Conservation (phyloP, 1,140 invertebrate species). For the Argopecten irradians region DNA sequence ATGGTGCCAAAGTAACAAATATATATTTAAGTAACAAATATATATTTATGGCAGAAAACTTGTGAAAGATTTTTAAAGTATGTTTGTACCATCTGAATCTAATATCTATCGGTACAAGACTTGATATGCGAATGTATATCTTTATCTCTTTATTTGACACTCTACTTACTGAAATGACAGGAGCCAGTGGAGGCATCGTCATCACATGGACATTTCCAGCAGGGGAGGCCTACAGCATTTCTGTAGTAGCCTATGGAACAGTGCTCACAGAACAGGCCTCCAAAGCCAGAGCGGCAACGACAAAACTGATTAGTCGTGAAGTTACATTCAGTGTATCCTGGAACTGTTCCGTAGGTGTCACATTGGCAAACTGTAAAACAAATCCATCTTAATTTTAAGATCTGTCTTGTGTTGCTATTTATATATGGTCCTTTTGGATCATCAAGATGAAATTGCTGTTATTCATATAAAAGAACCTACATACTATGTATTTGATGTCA, state of each 20-base stretch:
- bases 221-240: slow-evolving; percentile 54
- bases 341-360: not conserved
- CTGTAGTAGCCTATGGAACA: slow-evolving; percentile 62
- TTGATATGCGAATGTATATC: too few species aligned
- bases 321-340: not conserved
- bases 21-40: not conserved
- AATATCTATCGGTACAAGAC: not conserved
- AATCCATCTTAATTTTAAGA: too few species aligned
- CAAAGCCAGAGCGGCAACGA: slow-evolving; percentile 41
- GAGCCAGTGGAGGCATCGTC: slow-evolving; percentile 34
- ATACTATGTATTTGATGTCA: too few species aligned
- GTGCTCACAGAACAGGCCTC: slow-evolving; percentile 63
- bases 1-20: too few species aligned
- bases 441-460: too few species aligned
- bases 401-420: too few species aligned
- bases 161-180: slow-evolving; percentile 63
- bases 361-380: not conserved
- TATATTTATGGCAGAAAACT: not conserved
- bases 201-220: slow-evolving; percentile 63
- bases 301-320: not conserved
- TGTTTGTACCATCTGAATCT: not conserved
- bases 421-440: too few species aligned
- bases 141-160: not conserved
- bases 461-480: too few species aligned
- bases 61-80: not conserved